These are phyloP conservation scores for Adelognathus sp. DNA, from an alignment of 2,888 invertebrate species.

Conservation along the genomic window DNA sequence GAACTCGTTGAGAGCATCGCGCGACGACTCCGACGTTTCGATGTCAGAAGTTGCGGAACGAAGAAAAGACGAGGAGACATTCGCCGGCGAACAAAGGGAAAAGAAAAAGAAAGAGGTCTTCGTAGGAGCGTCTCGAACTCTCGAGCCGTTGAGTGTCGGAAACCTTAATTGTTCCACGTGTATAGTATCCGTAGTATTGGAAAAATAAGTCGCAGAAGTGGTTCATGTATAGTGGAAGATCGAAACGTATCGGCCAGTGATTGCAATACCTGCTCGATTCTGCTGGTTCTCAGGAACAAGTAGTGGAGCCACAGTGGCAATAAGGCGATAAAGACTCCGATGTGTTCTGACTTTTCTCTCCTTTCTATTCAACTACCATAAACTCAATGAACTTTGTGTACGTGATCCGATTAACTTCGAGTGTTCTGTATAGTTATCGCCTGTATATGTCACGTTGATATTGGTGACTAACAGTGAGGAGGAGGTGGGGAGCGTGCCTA, in stretches of 20 bases:
- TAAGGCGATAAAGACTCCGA: conserved; percentile 49
- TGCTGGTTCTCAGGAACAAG: conserved; percentile 13
- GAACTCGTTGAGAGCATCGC: conserved; percentile 41
- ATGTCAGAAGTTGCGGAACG: conserved; percentile 35
- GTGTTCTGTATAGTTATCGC: conserved; percentile 50
- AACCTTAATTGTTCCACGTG: conserved; percentile 54
- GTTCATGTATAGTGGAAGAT: conserved; percentile 9
- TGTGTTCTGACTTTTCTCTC: conserved; percentile 47
- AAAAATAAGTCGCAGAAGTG: conserved; percentile 22
- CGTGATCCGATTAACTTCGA: conserved; percentile 72
- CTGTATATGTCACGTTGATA: conserved; percentile 44
- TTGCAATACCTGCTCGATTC: conserved; percentile 12
- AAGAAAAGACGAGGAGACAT: conserved; percentile 16
- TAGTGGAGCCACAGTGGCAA: conserved; percentile 29
- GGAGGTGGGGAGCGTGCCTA: conserved; percentile 35
- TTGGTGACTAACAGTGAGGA: conserved; percentile 33
- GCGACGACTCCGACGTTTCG: conserved; percentile 41
- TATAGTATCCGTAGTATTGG: conserved; percentile 34
- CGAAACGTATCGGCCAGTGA: conserved; percentile 17
- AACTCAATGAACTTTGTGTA: conserved; percentile 72
- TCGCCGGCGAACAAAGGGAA: background rate
- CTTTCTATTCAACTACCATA: conserved; percentile 65
- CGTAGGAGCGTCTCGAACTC: conserved; percentile 35
- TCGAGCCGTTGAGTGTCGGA: conserved; percentile 28
- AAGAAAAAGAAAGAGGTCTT: conserved; percentile 29